phyloP scores from a whole-genome alignment of 1,140 invertebrate genomes.

The Drosophila pandora region DNA sequence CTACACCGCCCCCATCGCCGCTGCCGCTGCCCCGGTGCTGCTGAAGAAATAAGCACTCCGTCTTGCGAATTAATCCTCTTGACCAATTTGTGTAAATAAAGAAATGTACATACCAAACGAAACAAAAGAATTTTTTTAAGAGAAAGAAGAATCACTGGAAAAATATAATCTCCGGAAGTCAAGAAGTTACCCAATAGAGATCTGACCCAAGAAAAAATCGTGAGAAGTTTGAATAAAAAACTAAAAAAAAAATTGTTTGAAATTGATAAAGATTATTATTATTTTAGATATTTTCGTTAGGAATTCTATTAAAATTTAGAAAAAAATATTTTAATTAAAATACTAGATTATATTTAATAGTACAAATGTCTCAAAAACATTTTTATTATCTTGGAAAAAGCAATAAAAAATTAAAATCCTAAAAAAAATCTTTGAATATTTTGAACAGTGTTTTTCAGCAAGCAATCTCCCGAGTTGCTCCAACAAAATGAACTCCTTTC shows the following conservation, averaged over 20 bases:
- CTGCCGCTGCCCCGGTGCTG: slow-evolving; percentile 73
- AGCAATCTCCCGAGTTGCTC: slow-evolving; percentile 19
- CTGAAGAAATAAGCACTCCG: slow-evolving; percentile 63
- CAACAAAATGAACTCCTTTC: slow-evolving; percentile 39
- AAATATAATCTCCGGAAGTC: background rate
- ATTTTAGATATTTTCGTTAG: too few species aligned
- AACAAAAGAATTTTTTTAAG: slow-evolving; percentile 2
- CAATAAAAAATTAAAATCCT: too few species aligned
- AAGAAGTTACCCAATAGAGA: too few species aligned
- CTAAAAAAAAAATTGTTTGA: too few species aligned
- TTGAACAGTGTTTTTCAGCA: background rate
- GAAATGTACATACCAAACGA: slow-evolving; percentile 34
- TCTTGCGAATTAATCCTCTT: slow-evolving; percentile 27
- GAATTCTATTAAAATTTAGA: too few species aligned
- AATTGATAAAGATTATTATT: too few species aligned
- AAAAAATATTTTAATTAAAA: too few species aligned
- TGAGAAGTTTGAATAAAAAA: too few species aligned
- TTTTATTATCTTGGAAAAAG: too few species aligned
- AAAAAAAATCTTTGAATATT: background rate
- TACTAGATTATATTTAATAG: too few species aligned
- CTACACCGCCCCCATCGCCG: slow-evolving; percentile 53
- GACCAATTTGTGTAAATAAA: slow-evolving; percentile 69
- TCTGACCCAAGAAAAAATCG: too few species aligned
- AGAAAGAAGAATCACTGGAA: slow-evolving; percentile 4
- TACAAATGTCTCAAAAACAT: too few species aligned